Evolutionary conservation across 2,888 invertebrate species (phyloP).

Genomic region (Eupithecia centaureata): DNA sequence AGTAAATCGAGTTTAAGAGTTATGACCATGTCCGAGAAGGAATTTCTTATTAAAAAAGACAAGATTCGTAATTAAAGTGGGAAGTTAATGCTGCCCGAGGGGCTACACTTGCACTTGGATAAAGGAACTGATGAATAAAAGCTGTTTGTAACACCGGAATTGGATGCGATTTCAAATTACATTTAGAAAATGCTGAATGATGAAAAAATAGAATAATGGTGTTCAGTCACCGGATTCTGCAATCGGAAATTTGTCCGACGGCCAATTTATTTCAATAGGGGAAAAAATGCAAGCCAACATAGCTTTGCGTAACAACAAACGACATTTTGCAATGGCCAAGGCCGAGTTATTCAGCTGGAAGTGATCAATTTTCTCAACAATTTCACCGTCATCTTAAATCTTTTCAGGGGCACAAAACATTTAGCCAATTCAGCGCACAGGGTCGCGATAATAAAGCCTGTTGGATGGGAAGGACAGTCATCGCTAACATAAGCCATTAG

Average conservation of each 20-base stretch:
- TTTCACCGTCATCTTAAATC: slow-evolving; percentile 81
- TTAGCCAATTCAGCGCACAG: slow-evolving; percentile 81
- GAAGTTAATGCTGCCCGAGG: slow-evolving; percentile 41
- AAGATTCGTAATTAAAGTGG: slow-evolving; percentile 46
- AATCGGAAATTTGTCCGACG: not conserved
- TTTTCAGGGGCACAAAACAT: slow-evolving; percentile 81
- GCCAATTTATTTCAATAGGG: slow-evolving; percentile 10
- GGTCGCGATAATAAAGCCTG: slow-evolving; percentile 77
- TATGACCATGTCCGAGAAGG: slow-evolving; percentile 43
- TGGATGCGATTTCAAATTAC: slow-evolving; percentile 14
- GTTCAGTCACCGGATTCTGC: not conserved
- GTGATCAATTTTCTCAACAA: slow-evolving; percentile 82
- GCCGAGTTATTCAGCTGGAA: slow-evolving; percentile 72
- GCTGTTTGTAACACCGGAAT: slow-evolving; percentile 30
- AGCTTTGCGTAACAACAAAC: slow-evolving; percentile 27
- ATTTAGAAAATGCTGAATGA: not conserved
- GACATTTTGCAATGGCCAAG: slow-evolving; percentile 58
- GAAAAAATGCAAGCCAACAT: slow-evolving; percentile 23
- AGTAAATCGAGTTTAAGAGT: slow-evolving; percentile 47
- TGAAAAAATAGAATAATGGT: slow-evolving; percentile 4
- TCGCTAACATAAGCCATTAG: slow-evolving; percentile 81
- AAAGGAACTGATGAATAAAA: slow-evolving; percentile 38
- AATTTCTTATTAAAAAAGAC: slow-evolving; percentile 46
- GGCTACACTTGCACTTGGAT: slow-evolving; percentile 38
- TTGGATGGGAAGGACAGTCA: slow-evolving; percentile 76